Conservation (phyloP, 2,888 invertebrate species). For the Drosophila subquinaria region DNA sequence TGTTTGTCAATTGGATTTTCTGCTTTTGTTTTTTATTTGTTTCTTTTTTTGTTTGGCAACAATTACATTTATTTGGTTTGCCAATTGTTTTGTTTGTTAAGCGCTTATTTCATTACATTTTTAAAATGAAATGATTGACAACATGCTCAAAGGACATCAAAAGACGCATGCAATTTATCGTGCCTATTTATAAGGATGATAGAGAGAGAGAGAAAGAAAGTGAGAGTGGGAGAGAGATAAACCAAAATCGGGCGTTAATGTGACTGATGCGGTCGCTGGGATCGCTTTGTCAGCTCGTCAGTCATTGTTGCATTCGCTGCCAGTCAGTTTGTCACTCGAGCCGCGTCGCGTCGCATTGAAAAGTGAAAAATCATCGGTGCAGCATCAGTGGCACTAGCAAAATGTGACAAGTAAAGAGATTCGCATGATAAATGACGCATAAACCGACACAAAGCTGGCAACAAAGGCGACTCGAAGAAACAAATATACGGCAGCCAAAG, state of each 20-base stretch:
- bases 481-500: constrained; percentile 56
- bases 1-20: constrained; percentile 9
- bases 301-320: constrained; percentile 63
- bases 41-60: background rate
- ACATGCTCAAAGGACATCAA: constrained; percentile 32
- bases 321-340: constrained; percentile 57
- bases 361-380: constrained; percentile 74
- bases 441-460: constrained; percentile 68
- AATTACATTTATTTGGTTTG: constrained; percentile 11
- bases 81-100: constrained; percentile 6
- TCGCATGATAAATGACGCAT: constrained; percentile 76
- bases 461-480: constrained; percentile 62
- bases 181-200: constrained; percentile 14
- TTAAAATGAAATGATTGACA: background rate
- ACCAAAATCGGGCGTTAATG: constrained; percentile 34
- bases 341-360: constrained; percentile 44
- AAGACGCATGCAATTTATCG: constrained; percentile 19
- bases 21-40: background rate
- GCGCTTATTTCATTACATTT: background rate
- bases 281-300: constrained; percentile 51
- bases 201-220: too few species aligned
- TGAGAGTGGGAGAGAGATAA: constrained; percentile 3
- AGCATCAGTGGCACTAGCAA: constrained; percentile 28
- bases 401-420: constrained; percentile 72
- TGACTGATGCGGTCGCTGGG: constrained; percentile 43